Percentiles rank a stretch among this genome's conserved stretches.
phyloP scores from a whole-genome alignment of 2,113 vertebrate species.

The Pogona vitticeps region DNA sequence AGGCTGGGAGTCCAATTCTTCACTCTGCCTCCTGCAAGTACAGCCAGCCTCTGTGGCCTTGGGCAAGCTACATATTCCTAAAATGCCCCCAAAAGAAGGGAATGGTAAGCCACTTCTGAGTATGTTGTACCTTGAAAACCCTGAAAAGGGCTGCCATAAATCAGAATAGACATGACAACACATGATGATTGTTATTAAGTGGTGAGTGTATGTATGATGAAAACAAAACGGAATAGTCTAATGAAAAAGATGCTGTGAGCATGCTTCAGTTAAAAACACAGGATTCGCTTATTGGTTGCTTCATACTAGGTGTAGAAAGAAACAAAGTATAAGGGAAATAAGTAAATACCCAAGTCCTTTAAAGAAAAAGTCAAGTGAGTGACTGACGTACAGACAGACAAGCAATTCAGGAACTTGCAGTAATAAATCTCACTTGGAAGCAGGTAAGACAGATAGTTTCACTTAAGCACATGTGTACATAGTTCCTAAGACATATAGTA shows the following conservation, averaged over 20 bases:
- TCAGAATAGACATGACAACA: no score
- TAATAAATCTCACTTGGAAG: constrained; percentile 62
- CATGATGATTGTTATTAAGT: no score
- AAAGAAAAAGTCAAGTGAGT: constrained; percentile 49
- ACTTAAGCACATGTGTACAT: constrained; percentile 59
- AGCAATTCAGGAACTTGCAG: constrained; percentile 46
- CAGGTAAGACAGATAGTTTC: constrained; percentile 58
- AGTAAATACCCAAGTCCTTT: constrained; percentile 28
- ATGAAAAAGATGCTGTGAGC: neutral
- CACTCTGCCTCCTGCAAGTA: no score
- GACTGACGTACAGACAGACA: constrained; percentile 60
- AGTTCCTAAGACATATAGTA: constrained; percentile 50
- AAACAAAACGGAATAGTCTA: neutral
- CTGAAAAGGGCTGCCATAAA: no score
- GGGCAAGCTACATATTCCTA: no score
- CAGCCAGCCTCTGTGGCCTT: no score
- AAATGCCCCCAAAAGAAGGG: no score
- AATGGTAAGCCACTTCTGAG: no score
- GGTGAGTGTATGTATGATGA: neutral
- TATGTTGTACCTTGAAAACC: no score
- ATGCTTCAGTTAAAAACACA: neutral
- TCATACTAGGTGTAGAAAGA: constrained; percentile 7
- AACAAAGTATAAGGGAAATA: constrained; percentile 26
- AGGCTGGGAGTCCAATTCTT: no score
- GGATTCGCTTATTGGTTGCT: neutral